These are phyloP conservation scores for Montipora capricornis DNA, from an alignment of 64 coral and sea anemone genomes.

Conservation along the genomic window DNA sequence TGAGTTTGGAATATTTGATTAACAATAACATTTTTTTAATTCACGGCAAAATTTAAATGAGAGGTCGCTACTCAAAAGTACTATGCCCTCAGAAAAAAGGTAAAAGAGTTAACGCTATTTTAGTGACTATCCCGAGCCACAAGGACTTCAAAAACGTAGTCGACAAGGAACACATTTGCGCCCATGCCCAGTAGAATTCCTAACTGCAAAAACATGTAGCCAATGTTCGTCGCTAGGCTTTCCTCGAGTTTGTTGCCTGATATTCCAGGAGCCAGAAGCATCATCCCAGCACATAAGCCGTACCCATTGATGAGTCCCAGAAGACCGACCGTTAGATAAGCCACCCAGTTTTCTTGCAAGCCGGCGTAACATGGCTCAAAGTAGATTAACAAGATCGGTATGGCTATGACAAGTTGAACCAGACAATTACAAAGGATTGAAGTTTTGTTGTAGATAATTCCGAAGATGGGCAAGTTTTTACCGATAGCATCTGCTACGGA, in stretches of 20 bases:
- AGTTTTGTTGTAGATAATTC: conserved; percentile 85
- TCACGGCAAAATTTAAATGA: no score
- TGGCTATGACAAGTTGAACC: conserved; percentile 78
- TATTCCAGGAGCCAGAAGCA: conserved; percentile 84
- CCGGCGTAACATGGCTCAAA: conserved; percentile 75
- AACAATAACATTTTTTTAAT: no score
- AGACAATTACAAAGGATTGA: conserved; percentile 78
- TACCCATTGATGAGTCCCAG: conserved; percentile 91
- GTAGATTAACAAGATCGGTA: conserved; percentile 86
- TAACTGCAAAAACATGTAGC: conserved; percentile 90
- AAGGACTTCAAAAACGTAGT: conserved; percentile 71
- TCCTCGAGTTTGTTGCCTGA: conserved; percentile 78
- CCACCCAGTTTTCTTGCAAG: conserved; percentile 82
- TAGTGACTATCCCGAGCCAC: not conserved
- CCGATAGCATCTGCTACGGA: conserved; percentile 88
- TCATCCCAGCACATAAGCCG: conserved; percentile 90
- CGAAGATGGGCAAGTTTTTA: conserved; percentile 87
- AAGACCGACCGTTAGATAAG: conserved; percentile 73
- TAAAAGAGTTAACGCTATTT: no score
- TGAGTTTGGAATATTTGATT: no score
- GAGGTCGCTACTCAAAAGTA: no score
- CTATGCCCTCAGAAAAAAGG: no score
- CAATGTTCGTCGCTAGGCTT: conserved; percentile 85
- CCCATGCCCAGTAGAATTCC: conserved; percentile 89
- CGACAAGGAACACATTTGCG: conserved; percentile 77